phyloP scores from a whole-genome alignment of 2,888 invertebrate genomes.

The Coenonympha arcania region DNA sequence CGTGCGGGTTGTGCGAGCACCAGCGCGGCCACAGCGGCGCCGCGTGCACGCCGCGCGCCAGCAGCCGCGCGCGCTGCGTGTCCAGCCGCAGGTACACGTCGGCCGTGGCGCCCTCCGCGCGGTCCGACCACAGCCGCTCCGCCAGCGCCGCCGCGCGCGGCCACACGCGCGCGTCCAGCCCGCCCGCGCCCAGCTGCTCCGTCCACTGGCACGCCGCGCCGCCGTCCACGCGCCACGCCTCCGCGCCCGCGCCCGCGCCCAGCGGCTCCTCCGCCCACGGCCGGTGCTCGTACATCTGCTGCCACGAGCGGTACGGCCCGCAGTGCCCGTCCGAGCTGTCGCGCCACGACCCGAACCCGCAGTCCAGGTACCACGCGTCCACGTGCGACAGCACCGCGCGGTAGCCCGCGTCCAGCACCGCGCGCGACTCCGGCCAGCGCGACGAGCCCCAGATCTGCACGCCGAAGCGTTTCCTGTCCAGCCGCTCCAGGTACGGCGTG shows the following conservation, averaged over 20 bases:
- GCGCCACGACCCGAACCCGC: slow-evolving; percentile 90
- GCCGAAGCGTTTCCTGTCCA: slow-evolving; percentile 74
- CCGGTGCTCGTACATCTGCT: slow-evolving; percentile 87
- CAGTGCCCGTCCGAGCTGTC: slow-evolving; percentile 88
- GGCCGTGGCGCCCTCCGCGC: slow-evolving; percentile 65
- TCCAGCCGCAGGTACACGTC: slow-evolving; percentile 80
- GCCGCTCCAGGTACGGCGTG: slow-evolving; percentile 77
- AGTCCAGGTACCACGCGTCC: slow-evolving; percentile 91
- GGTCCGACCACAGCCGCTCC: slow-evolving; percentile 83
- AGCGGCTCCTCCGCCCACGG: slow-evolving; percentile 77
- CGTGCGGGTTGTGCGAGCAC: slow-evolving; percentile 83
- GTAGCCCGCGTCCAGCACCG: slow-evolving; percentile 83
- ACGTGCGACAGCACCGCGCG: slow-evolving; percentile 87
- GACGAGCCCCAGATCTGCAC: slow-evolving; percentile 88
- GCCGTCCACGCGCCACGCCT: slow-evolving; percentile 76
- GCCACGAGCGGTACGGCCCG: slow-evolving; percentile 91
- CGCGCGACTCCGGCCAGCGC: slow-evolving; percentile 85
- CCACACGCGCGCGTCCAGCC: slow-evolving; percentile 86
- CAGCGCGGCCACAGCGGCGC: slow-evolving; percentile 85
- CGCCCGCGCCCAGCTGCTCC: slow-evolving; percentile 83
- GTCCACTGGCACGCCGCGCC: slow-evolving; percentile 90
- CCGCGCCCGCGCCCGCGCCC: slow-evolving; percentile 43
- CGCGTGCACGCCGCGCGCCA: slow-evolving; percentile 76
- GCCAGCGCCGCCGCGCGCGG: slow-evolving; percentile 86
- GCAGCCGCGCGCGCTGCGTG: slow-evolving; percentile 77